These are phyloP conservation scores for Halichondria panicea DNA, from an alignment of 37 sponge, comb jelly and placozoan genomes.

Conservation along the genomic window DNA sequence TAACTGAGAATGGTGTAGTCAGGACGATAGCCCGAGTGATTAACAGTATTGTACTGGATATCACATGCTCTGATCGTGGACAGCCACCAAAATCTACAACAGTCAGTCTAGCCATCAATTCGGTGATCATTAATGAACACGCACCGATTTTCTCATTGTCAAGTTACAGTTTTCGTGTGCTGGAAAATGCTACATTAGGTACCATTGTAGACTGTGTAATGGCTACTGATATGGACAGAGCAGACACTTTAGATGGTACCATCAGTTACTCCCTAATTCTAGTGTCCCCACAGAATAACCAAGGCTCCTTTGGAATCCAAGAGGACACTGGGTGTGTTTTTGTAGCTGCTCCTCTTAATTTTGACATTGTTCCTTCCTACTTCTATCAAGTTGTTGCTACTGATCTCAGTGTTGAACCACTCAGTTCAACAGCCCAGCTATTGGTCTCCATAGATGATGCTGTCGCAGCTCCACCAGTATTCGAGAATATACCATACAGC, in stretches of 20 bases:
- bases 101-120: slow-evolving; percentile 10
- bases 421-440: neutral
- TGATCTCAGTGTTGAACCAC: slow-evolving; percentile 27
- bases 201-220: slow-evolving; percentile 22
- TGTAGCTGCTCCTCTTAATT: slow-evolving; percentile 18
- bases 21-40: slow-evolving; percentile 8
- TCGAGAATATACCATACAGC: slow-evolving; percentile 18
- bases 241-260: slow-evolving; percentile 52
- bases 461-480: slow-evolving; percentile 32
- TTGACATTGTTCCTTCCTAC: neutral
- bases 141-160: slow-evolving; percentile 38
- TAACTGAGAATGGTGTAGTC: slow-evolving; percentile 32
- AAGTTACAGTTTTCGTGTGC: neutral
- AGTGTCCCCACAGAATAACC: neutral
- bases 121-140: slow-evolving; percentile 46
- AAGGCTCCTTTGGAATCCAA: slow-evolving; percentile 21
- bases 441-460: slow-evolving; percentile 26
- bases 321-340: slow-evolving; percentile 34
- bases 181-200: slow-evolving; percentile 32
- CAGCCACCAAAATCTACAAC: slow-evolving; percentile 36
- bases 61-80: slow-evolving; percentile 54
- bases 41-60: slow-evolving; percentile 2
- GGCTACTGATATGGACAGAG: slow-evolving; percentile 58
- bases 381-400: slow-evolving; percentile 28
- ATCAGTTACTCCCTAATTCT: slow-evolving; percentile 30